phyloP scores from a whole-genome alignment of 2,888 invertebrate genomes.

The Cryptocheilus praepositus region DNA sequence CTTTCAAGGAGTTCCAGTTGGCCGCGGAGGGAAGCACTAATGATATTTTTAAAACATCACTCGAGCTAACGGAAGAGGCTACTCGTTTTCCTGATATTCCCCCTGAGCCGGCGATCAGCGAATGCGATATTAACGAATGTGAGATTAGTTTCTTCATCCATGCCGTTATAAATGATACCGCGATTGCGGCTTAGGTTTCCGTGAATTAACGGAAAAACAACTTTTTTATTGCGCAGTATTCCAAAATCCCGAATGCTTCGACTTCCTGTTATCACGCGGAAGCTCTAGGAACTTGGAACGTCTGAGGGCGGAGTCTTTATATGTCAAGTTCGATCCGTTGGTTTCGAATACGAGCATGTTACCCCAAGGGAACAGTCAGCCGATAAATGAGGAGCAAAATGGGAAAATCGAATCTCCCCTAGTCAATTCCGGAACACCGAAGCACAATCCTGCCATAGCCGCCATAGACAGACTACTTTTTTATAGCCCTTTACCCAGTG shows the following conservation, averaged over 20 bases:
- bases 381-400: conserved; percentile 61
- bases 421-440: conserved; percentile 57
- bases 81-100: conserved; percentile 62
- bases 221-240: not conserved
- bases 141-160: conserved; percentile 30
- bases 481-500: conserved; percentile 61
- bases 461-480: conserved; percentile 70
- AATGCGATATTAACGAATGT: conserved; percentile 50
- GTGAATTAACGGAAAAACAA: too few species aligned
- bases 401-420: conserved; percentile 58
- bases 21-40: conserved; percentile 61
- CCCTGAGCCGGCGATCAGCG: conserved; percentile 20
- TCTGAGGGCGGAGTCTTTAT: conserved; percentile 3
- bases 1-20: conserved; percentile 43
- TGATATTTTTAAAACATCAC: conserved; percentile 59
- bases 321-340: conserved; percentile 75
- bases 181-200: too few species aligned
- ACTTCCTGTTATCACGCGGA: not conserved
- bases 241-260: not conserved
- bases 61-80: conserved; percentile 57
- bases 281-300: not conserved
- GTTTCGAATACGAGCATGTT: conserved; percentile 68
- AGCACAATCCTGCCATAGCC: conserved; percentile 66
- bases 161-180: too few species aligned
- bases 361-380: conserved; percentile 63